A percentile compares a stretch with the other conserved stretches of the same genome.
Conservation (phyloP, 92 coral and sea anemone species). For the Actinostola sp. region DNA sequence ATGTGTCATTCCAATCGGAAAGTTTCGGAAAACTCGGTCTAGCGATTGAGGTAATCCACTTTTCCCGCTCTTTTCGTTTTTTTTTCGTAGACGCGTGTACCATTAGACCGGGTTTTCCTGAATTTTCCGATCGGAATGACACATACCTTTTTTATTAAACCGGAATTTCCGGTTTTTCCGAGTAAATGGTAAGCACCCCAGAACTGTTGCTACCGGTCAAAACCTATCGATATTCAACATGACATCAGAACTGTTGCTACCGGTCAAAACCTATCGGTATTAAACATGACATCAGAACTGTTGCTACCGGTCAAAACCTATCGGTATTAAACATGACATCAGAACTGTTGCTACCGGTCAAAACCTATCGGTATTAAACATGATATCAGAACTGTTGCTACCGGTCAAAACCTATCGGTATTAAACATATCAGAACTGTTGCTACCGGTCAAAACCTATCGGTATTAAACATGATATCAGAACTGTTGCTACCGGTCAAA, state of each 20-base stretch:
- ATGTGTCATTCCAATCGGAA: too few relatives aligned
- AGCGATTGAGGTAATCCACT: too few relatives aligned
- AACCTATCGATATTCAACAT: too few relatives aligned
- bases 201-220: conserved; percentile 54
- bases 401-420: conserved; percentile 69
- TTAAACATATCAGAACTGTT: conserved; percentile 27
- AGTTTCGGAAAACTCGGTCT: too few relatives aligned
- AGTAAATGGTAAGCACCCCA: too few relatives aligned
- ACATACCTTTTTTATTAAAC: too few relatives aligned
- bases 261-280: conserved; percentile 63
- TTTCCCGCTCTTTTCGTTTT: too few relatives aligned
- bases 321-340: conserved; percentile 32
- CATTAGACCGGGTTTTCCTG: too few relatives aligned
- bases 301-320: conserved; percentile 62
- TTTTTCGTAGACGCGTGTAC: too few relatives aligned
- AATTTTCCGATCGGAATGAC: too few relatives aligned
- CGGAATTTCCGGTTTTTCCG: too few relatives aligned
- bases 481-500: conserved; percentile 47
- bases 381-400: conserved; percentile 32
- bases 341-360: conserved; percentile 51
- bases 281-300: conserved; percentile 30
- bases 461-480: conserved; percentile 38
- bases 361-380: conserved; percentile 55
- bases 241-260: conserved; percentile 42
- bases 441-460: conserved; percentile 67